Evolutionary conservation across 2,797 vertebrate species (phyloP).

Genomic region (Rallus crepitans): DNA sequence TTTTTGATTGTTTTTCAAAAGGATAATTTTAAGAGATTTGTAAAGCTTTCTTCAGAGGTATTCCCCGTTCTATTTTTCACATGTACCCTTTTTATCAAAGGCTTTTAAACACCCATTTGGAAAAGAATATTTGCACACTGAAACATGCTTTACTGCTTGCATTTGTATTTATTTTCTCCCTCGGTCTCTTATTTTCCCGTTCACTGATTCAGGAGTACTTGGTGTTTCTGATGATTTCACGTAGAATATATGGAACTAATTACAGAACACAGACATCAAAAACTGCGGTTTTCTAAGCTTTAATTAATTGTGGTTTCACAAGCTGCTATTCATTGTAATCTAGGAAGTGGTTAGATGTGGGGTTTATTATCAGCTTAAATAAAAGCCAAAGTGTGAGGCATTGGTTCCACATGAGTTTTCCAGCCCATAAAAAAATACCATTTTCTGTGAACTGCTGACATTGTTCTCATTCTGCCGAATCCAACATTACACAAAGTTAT

Average conservation of each 20-base stretch:
- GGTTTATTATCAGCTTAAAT: slow-evolving; percentile 31
- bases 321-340: neutral
- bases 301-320: slow-evolving; percentile 35
- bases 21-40: neutral
- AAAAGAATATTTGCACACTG: neutral
- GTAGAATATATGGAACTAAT: slow-evolving; percentile 46
- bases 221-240: slow-evolving; percentile 32
- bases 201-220: slow-evolving; percentile 5
- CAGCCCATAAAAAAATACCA: neutral
- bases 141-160: neutral
- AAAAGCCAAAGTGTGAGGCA: neutral
- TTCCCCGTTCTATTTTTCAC: neutral
- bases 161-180: neutral
- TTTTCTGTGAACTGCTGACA: slow-evolving; percentile 11
- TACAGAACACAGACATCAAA: slow-evolving; percentile 31
- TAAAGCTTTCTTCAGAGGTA: neutral
- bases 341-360: slow-evolving; percentile 54
- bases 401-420: slow-evolving; percentile 11
- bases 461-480: neutral
- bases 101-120: neutral
- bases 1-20: neutral
- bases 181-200: neutral
- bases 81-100: neutral
- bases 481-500: neutral
- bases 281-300: slow-evolving; percentile 45